Evolutionary conservation across 2,797 vertebrate genomes (phyloP), one percentile per base, ranked within the genome.

Genomic region (Clarias platycephalus): DNA sequence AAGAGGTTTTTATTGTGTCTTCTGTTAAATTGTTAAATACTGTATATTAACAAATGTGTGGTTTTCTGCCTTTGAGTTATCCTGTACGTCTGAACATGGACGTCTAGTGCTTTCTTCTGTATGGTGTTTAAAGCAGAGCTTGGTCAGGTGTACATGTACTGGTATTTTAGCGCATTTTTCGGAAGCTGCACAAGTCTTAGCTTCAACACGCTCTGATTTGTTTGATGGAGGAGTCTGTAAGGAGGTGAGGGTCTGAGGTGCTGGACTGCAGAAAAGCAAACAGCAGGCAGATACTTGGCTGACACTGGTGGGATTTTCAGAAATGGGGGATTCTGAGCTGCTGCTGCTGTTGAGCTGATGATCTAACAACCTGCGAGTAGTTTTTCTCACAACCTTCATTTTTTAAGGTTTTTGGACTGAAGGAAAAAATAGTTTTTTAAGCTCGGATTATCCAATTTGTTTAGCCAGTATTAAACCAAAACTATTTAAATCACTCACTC

Each of bases 331-430:
- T 5, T 86, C 84, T 1, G 86, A 79, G 24, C 82, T 81, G 63
- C 87, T 87, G 63, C 87, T 86, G 75, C 87, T 85, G 83, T 87
- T 86, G 62, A 86, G 75, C 64, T 87, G 83, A 26, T 44, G 64
- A 34, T 80, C 53, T 83, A 86, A 87, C 22, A 75, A 49, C 13
- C 78, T 84, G 4, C 71, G 60, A 5, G 31, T 82, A 9, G 16
- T 83, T 70, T 67, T 87, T n/a, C 55, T 68, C 1, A 24, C 18
- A 4, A 57, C 16, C 1, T 12, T 84, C 37, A 28, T 80, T 22
- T 49, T 49, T 66, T 22, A 71, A 76, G 63, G 31, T 15, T 55
- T 72, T 31, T 53, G 71, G 28, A 26, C 44, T 20, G 87, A 79
- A 4, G 15, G 31, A 0, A 24, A 71, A 57, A 72, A 66, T 63